phyloP scores from a whole-genome alignment of 2,888 invertebrate genomes.

The Parnassius mnemosyne region DNA sequence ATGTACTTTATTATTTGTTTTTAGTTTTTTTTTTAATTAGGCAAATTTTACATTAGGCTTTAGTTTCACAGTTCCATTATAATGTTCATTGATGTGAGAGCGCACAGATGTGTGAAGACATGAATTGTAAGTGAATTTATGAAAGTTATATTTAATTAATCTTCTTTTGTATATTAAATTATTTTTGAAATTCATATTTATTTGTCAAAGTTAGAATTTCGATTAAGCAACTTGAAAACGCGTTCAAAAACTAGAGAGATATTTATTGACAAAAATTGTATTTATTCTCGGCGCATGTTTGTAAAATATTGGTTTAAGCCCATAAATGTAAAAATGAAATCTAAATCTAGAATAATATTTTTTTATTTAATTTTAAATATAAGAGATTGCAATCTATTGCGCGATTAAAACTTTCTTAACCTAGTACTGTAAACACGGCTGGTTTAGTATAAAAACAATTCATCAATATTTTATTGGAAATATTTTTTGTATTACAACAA shows the following conservation, averaged over 20 bases:
- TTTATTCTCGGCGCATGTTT: no score
- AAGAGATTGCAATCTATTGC: background rate
- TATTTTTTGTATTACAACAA: background rate
- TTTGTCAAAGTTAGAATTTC: constrained; percentile 8
- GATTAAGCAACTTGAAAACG: background rate
- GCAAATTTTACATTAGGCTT: constrained; percentile 6
- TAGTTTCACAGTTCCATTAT: background rate
- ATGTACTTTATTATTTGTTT: background rate
- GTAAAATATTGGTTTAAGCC: no score
- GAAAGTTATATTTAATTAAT: background rate
- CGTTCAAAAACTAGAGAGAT: background rate
- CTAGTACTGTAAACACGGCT: background rate
- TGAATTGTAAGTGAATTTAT: constrained; percentile 7
- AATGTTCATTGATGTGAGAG: constrained; percentile 1
- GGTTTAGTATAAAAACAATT: background rate
- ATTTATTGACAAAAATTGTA: no score
- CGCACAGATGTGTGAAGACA: constrained; percentile 7
- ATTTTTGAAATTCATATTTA: constrained; percentile 13
- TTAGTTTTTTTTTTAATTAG: background rate
- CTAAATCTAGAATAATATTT: background rate
- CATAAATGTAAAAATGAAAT: no score
- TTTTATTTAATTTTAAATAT: background rate
- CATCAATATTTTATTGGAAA: background rate
- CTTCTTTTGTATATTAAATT: constrained; percentile 1
- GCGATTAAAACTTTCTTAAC: background rate